Base-by-base conservation (phyloP, 2,888 invertebrate species). In the Hedychridium roseum region DNA sequence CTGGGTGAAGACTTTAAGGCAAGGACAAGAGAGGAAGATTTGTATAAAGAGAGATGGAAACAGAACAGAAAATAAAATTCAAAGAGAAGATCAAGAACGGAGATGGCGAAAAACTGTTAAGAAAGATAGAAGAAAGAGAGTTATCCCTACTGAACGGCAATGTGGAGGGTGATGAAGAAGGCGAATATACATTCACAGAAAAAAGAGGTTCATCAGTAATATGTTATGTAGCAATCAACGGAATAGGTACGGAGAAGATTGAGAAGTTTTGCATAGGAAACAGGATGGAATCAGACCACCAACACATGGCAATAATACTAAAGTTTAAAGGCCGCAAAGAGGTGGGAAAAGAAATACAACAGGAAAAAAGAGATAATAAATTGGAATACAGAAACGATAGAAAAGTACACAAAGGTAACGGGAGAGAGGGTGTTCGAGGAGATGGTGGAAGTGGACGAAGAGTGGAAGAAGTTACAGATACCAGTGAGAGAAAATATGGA, bases 111-210 rank as follows among this genome's bases (percentile, higher is more conserved):
- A 37, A 4, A 11, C n/a, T 43, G 17, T 3, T 35, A 15, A 3
- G 38, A 0, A 14, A 11, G 2, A 16, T 28, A 40, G 40, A 15
- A 2, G 45, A 40, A 23, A 20, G 26, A 23, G 39, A 23, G 2
- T 45, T 30, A 32, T 4, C 4, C 2, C 7, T 45, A 1, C 9
- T 40, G 5, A 45, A 45, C 14, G 40, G 40, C 12, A 32, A 32
- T 31, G 32, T 9, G 9, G 11, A 3, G 2, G 30, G 34, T 9
- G 39, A 40, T 15, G 46, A 46, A 18, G 16, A 40, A n/a, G 39
- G 39, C 5, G 40, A 40, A 15, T 40, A 15, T 9, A 45, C 32
- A 4, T 43, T 27, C 16, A n/a, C n/a, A n/a, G n/a, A n/a, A n/a
- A n/a, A n/a, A n/a, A n/a, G n/a, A n/a, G n/a, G n/a, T n/a, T n/a